phyloP scores from a whole-genome alignment of 92 coral and sea anemone species.

The Palythoa grandis region DNA sequence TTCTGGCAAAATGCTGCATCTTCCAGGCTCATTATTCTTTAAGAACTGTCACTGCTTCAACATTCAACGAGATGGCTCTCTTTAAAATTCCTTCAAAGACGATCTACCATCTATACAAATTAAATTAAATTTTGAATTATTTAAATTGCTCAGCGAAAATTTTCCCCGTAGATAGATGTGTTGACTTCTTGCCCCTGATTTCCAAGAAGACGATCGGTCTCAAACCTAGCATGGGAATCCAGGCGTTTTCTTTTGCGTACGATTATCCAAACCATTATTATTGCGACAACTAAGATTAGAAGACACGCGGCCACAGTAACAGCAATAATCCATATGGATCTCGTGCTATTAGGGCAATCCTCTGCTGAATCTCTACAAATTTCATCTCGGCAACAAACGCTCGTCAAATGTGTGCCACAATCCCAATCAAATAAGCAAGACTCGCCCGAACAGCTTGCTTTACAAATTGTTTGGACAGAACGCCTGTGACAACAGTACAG shows the following conservation, averaged over 20 bases:
- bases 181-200: neutral
- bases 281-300: neutral
- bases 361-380: neutral
- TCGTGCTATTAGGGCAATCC: neutral
- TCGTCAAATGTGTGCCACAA: neutral
- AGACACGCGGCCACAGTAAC: neutral
- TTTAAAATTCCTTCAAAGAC: too few relatives aligned
- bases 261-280: neutral
- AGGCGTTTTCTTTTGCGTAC: neutral
- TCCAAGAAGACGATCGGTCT: neutral
- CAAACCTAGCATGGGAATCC: neutral
- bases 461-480: neutral
- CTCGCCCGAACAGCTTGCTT: neutral
- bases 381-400: slow-evolving; percentile 15
- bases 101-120: neutral
- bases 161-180: neutral
- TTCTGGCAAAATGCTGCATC: too few relatives aligned
- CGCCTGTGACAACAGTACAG: neutral
- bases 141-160: neutral
- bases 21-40: too few relatives aligned
- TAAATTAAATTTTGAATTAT: neutral
- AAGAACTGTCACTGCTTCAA: too few relatives aligned
- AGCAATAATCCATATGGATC: neutral
- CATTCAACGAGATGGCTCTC: too few relatives aligned
- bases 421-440: slow-evolving; percentile 1